Evolutionary conservation across 1,140 invertebrate species (phyloP).

Genomic region (Probaryconus sp.): DNA sequence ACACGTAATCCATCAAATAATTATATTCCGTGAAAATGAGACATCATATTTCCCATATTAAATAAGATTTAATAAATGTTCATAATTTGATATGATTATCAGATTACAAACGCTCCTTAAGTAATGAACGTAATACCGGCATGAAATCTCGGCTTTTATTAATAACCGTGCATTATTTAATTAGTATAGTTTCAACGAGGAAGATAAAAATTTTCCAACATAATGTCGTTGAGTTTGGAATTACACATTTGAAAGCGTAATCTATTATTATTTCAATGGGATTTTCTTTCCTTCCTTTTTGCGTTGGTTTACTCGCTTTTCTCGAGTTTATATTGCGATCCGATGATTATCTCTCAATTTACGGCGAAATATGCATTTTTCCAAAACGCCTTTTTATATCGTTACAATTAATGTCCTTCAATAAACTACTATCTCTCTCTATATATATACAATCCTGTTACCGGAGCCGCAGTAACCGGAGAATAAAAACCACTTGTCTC

Average conservation of each 20-base stretch:
- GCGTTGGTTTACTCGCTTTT: constrained; percentile 47
- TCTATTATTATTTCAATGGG: constrained; percentile 21
- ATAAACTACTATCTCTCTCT: no score
- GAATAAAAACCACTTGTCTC: constrained; percentile 35
- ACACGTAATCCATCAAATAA: no score
- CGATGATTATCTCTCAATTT: constrained; percentile 51
- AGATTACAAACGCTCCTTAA: no score
- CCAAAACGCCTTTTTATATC: constrained; percentile 52
- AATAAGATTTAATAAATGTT: no score
- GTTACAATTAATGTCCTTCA: constrained; percentile 34
- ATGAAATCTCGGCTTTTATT: no score
- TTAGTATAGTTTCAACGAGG: constrained; percentile 21
- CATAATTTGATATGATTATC: no score
- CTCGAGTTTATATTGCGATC: constrained; percentile 39
- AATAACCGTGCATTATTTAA: constrained; percentile 21
- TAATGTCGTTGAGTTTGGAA: constrained; percentile 13
- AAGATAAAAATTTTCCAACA: constrained; percentile 25
- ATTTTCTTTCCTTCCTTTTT: constrained; percentile 35
- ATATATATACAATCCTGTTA: constrained; percentile 33
- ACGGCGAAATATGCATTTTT: constrained; percentile 35
- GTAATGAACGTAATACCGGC: no score
- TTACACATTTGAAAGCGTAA: constrained; percentile 29
- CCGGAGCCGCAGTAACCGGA: constrained; percentile 3
- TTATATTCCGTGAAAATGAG: no score
- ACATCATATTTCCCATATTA: no score